These are phyloP conservation scores for Cromileptes altivelis DNA, from an alignment of 2,113 vertebrate genomes.

Conservation along the genomic window DNA sequence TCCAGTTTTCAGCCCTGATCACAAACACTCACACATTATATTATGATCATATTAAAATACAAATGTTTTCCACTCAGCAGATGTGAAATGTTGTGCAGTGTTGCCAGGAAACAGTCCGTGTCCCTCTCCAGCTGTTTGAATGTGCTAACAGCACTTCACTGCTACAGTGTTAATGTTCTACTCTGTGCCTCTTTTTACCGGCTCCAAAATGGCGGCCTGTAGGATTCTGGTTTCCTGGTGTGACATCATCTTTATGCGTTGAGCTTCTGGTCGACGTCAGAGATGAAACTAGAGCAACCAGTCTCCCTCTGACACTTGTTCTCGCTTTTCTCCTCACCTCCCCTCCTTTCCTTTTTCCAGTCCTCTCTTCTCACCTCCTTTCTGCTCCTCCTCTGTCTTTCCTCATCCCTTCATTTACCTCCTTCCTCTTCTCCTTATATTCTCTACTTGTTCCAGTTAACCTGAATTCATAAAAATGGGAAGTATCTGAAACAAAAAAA, in stretches of 20 bases:
- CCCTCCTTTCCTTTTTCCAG: too few species aligned
- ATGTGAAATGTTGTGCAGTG: neutral
- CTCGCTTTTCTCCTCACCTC: neutral
- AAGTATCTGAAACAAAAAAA: neutral
- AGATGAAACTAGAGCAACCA: conserved; percentile 31
- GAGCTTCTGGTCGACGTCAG: conserved; percentile 3
- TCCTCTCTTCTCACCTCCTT: neutral
- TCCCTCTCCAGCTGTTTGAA: neutral
- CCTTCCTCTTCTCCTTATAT: neutral
- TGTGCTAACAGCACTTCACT: neutral
- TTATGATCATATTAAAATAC: neutral
- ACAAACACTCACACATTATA: too few species aligned
- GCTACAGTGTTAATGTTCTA: neutral
- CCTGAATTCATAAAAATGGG: neutral
- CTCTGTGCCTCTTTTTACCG: neutral
- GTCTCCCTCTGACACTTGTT: neutral
- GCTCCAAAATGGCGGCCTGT: conserved; percentile 11
- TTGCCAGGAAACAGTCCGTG: neutral
- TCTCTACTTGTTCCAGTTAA: neutral
- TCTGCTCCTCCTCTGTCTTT: neutral
- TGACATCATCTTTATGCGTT: conserved; percentile 17
- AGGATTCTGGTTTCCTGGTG: conserved; percentile 5
- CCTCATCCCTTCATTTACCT: neutral
- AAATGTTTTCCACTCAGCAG: neutral
- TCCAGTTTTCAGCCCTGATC: neutral